Conservation (phyloP, 2,113 vertebrate genomes). For the Cervus canadensis region DNA sequence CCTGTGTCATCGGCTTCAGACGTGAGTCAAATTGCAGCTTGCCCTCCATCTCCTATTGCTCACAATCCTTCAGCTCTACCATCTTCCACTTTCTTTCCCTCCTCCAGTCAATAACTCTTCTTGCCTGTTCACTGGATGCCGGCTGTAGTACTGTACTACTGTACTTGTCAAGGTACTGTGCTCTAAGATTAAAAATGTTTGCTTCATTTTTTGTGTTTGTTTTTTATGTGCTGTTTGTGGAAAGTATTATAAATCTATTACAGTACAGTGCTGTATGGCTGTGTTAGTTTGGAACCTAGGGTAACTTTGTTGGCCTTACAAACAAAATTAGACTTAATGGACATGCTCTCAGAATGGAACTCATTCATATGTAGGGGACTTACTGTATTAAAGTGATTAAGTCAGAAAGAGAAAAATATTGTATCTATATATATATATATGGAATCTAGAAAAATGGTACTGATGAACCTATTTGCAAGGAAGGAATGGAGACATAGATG, state of each 20-base stretch:
- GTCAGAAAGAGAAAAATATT: neutral
- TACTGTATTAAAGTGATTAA: neutral
- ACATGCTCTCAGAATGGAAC: neutral
- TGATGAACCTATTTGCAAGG: neutral
- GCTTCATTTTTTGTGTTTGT: neutral
- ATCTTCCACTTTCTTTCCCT: neutral
- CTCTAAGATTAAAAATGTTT: neutral
- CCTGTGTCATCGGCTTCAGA: neutral
- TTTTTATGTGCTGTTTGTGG: neutral
- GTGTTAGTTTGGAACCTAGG: neutral
- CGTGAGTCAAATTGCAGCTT: neutral
- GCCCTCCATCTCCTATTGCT: neutral
- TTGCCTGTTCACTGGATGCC: neutral
- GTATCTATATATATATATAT: neutral
- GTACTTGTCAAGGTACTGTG: neutral
- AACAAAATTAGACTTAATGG: neutral
- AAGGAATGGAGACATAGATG: neutral
- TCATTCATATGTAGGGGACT: neutral
- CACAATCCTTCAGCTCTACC: neutral
- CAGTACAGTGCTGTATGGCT: neutral
- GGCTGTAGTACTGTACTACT: neutral
- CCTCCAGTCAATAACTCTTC: neutral
- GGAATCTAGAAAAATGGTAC: neutral
- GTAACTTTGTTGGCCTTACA: neutral
- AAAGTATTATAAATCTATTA: neutral